Base-by-base conservation (phyloP, 2,113 vertebrate genomes). In the Dunckerocampus dactyliophorus region DNA sequence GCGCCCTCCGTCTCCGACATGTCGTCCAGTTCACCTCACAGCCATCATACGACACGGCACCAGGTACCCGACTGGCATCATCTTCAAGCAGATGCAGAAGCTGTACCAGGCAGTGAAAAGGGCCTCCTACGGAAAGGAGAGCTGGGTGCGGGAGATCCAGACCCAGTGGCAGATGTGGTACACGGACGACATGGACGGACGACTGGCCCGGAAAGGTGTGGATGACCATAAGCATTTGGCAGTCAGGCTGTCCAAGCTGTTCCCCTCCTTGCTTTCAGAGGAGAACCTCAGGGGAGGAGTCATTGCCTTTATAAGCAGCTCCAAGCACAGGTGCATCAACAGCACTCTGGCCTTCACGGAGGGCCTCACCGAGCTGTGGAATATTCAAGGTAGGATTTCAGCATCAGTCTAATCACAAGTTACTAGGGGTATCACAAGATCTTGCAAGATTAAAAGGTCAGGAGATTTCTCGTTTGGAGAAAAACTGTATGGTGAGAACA, bases 281-380 rank as follows among this genome's bases (percentile, higher is more conserved):
- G 88, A 88, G 47, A 89, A 85, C 6, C 69, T 92, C 19, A 57
- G 81, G 42, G 67, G 62, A 7, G 87, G 89, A 67, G 80, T 85
- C 61, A 75, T 96, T 65, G 86, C 61, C 20, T 91, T 97, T 56
- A 76, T 91, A 64, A 96, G 92, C 73, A 99, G 95, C 86, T 97
- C 95, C 34, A 97, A 96, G 84, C 94, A 93, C 79, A 90, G 96
- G 54, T 99, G 95, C 80, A 76, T 94, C 57, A 93, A 95, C 83
- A 98, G 96, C 86, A 89, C 90, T 0, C 63, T 86, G 9, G 88
- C 95, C 55, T 98, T 98, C 74, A 88, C 91, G 43, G 78, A 83
- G 1, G 94, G 86, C 57, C 75, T 93, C 24, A 73, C 72, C 15
- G 59, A 81, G 28, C 65, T 71, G 59, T 89, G 89, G 74, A 0